phyloP scores from a whole-genome alignment of 2,888 invertebrate species.

The Automeris io region DNA sequence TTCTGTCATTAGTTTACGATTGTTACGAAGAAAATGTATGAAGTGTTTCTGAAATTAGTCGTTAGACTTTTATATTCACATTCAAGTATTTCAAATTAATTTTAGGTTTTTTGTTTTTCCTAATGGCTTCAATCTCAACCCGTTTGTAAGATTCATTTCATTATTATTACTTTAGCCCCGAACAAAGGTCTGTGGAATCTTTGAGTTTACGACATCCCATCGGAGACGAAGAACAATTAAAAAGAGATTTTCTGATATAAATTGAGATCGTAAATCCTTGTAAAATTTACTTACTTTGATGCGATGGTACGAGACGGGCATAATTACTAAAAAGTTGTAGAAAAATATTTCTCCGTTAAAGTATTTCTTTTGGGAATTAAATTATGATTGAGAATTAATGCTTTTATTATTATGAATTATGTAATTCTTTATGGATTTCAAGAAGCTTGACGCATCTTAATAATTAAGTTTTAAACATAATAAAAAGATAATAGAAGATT shows the following conservation, averaged over 20 bases:
- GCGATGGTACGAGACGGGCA: background rate
- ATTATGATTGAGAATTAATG: no score
- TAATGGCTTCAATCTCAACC: conserved; percentile 10
- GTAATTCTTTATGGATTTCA: no score
- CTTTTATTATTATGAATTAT: no score
- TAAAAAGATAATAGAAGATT: no score
- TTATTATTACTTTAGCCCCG: conserved; percentile 12
- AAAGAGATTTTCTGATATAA: conserved; percentile 21
- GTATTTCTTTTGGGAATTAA: no score
- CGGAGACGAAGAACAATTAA: conserved; percentile 21
- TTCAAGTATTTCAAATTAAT: background rate
- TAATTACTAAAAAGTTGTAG: background rate
- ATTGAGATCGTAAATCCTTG: conserved; percentile 18
- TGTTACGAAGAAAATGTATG: no score
- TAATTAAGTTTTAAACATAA: no score
- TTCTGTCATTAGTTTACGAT: no score
- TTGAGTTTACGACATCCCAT: conserved; percentile 13
- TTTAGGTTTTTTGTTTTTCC: background rate
- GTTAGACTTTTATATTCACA: no score
- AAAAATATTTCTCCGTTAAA: background rate
- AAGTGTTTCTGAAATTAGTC: no score
- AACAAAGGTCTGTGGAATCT: conserved; percentile 10
- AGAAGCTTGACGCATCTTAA: no score
- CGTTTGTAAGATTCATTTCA: conserved; percentile 18
- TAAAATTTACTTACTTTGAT: conserved; percentile 2